Evolutionary conservation across 1,140 invertebrate species (phyloP).

Genomic region (Melanaphis sacchari): DNA sequence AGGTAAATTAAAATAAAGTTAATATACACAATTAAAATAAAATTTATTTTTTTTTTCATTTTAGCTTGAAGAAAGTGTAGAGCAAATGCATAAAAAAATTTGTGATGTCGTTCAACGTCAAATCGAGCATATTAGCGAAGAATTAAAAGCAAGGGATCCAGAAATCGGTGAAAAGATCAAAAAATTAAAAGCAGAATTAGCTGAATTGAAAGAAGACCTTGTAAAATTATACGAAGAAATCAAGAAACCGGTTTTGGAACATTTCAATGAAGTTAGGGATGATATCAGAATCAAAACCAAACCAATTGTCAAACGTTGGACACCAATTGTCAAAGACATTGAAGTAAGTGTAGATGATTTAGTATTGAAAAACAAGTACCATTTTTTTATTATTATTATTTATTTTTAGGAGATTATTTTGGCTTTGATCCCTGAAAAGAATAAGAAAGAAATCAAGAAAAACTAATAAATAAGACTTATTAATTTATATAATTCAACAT

Average conservation of each 20-base stretch:
- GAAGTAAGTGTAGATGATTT: slow-evolving; percentile 31
- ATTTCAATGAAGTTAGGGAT: background rate
- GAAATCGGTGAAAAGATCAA: slow-evolving; percentile 35
- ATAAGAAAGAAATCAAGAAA: slow-evolving; percentile 16
- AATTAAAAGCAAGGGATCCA: slow-evolving; percentile 10
- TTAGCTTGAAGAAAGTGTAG: background rate
- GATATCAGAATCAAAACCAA: background rate
- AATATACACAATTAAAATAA: background rate
- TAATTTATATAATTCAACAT: background rate
- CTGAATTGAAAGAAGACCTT: slow-evolving; percentile 22
- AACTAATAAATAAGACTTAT: slow-evolving; percentile 1
- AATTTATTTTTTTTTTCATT: background rate
- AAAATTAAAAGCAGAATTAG: slow-evolving; percentile 26
- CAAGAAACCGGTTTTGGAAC: slow-evolving; percentile 7
- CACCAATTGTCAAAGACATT: slow-evolving; percentile 31
- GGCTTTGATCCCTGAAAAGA: slow-evolving; percentile 18
- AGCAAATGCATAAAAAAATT: slow-evolving; percentile 11
- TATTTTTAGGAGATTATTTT: slow-evolving; percentile 50
- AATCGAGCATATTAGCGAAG: slow-evolving; percentile 15
- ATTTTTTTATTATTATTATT: background rate
- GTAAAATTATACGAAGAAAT: slow-evolving; percentile 18
- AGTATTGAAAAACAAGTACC: background rate
- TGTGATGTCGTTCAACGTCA: background rate
- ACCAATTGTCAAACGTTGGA: slow-evolving; percentile 44
- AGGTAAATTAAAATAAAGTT: background rate